Percentiles rank a stretch among this genome's conserved stretches.
These are phyloP conservation scores for Heterochromis multidens DNA, from an alignment of 2,113 vertebrate genomes.

Conservation along the genomic window DNA sequence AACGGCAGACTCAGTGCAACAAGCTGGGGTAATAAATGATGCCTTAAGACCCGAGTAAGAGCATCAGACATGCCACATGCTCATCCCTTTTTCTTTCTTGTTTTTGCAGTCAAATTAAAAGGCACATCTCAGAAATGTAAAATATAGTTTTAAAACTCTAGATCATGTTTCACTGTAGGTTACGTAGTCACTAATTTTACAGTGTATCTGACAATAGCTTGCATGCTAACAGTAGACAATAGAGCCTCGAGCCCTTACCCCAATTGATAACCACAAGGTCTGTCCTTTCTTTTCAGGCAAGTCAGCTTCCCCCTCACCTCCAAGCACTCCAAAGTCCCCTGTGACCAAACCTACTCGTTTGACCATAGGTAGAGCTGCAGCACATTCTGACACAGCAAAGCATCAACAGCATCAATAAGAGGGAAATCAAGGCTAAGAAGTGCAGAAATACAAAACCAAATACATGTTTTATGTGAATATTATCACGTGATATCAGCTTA, in stretches of 20 bases:
- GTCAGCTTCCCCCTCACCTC: conserved; percentile 68
- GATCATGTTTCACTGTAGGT: not conserved
- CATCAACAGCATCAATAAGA: not conserved
- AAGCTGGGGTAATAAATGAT: conserved; percentile 41
- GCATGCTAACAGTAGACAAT: conserved; percentile 43
- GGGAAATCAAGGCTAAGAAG: not conserved
- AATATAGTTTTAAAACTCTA: not conserved
- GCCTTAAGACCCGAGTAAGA: not conserved
- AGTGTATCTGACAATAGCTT: not conserved
- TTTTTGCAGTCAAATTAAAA: not conserved
- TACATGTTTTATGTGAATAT: not conserved
- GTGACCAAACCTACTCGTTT: conserved; percentile 74
- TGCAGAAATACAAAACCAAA: not conserved
- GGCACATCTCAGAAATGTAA: not conserved
- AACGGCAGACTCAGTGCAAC: conserved; percentile 9
- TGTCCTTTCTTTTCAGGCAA: conserved; percentile 80
- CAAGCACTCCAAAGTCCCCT: conserved; percentile 63
- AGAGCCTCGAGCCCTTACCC: not conserved
- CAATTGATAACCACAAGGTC: conserved; percentile 51
- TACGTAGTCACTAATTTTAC: conserved; percentile 44
- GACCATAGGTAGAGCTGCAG: conserved; percentile 66
- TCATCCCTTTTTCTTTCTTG: not conserved
- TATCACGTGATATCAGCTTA: not conserved
- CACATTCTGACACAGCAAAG: conserved; percentile 20
- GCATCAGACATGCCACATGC: not conserved